These are phyloP conservation scores for Scolopax mira DNA, from an alignment of 2,113 vertebrate species.

Conservation along the genomic window DNA sequence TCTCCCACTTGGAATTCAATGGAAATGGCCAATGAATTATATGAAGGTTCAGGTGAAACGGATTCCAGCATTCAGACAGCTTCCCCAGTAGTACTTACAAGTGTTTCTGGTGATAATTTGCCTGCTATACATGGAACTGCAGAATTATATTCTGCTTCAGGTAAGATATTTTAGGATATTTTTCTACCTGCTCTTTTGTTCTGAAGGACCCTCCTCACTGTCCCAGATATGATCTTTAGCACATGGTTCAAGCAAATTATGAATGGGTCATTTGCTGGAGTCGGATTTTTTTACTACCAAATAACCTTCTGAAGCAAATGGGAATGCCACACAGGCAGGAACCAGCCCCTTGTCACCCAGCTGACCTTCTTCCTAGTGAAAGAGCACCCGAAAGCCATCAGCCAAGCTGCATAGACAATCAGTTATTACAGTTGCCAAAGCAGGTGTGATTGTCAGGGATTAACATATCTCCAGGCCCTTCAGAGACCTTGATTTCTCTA, in stretches of 20 bases:
- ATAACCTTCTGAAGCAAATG: slow-evolving; percentile 72
- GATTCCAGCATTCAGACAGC: slow-evolving; percentile 70
- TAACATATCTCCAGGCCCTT: slow-evolving; percentile 79
- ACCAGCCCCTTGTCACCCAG: slow-evolving; percentile 74
- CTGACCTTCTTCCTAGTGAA: slow-evolving; percentile 77
- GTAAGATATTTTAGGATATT: slow-evolving; percentile 59
- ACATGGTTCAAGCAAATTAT: slow-evolving; percentile 68
- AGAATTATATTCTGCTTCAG: slow-evolving; percentile 45
- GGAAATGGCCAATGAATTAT: slow-evolving; percentile 62
- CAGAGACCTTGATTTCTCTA: slow-evolving; percentile 70
- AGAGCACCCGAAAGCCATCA: slow-evolving; percentile 72
- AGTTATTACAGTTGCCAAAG: slow-evolving; percentile 89
- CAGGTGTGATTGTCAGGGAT: slow-evolving; percentile 86
- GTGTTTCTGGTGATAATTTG: slow-evolving; percentile 37
- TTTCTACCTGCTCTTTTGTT: slow-evolving; percentile 14
- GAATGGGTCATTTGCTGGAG: slow-evolving; percentile 70
- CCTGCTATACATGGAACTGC: slow-evolving; percentile 20
- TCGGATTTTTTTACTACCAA: slow-evolving; percentile 60
- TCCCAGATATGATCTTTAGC: slow-evolving; percentile 61
- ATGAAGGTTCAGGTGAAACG: slow-evolving; percentile 81
- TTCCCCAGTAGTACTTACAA: slow-evolving; percentile 75
- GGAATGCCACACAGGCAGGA: slow-evolving; percentile 80
- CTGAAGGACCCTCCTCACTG: not conserved
- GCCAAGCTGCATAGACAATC: slow-evolving; percentile 85
- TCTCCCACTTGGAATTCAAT: not conserved